Conservation (phyloP, 30 jellyfish, hydroid and myxozoan genomes). For the Hydra vulgaris region DNA sequence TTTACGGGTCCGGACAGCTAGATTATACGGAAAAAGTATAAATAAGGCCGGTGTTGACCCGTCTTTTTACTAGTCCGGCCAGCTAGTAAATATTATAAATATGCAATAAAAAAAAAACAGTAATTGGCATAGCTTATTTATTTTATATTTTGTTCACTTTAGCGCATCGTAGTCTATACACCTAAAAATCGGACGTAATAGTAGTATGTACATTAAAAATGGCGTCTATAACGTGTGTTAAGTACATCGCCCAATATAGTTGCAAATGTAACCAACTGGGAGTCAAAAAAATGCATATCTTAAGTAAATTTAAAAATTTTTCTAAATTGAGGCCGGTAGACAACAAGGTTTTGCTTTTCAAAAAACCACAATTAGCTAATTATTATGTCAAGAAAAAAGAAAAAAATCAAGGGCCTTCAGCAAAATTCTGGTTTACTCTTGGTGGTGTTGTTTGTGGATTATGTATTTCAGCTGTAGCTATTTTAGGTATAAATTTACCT, state of each 20-base stretch:
- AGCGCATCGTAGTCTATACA: too few relatives aligned
- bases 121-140: too few relatives aligned
- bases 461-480: constrained; percentile 37
- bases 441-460: constrained; percentile 64
- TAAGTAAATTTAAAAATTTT: not conserved
- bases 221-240: constrained; percentile 9
- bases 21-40: too few relatives aligned
- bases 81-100: too few relatives aligned
- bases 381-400: constrained; percentile 80
- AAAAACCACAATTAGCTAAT: constrained; percentile 7
- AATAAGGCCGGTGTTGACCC: too few relatives aligned
- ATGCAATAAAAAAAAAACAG: too few relatives aligned
- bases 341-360: not conserved
- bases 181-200: not conserved
- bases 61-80: too few relatives aligned
- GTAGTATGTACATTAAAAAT: not conserved
- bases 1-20: too few relatives aligned
- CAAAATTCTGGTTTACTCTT: constrained; percentile 39
- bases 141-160: too few relatives aligned
- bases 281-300: not conserved
- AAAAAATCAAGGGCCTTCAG: constrained; percentile 49
- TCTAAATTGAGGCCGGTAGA: not conserved
- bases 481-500: constrained; percentile 33
- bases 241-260: not conserved
- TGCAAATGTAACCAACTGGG: not conserved